Base-by-base conservation (phyloP, 2,888 invertebrate genomes). In the Choristoneura rosaceana region DNA sequence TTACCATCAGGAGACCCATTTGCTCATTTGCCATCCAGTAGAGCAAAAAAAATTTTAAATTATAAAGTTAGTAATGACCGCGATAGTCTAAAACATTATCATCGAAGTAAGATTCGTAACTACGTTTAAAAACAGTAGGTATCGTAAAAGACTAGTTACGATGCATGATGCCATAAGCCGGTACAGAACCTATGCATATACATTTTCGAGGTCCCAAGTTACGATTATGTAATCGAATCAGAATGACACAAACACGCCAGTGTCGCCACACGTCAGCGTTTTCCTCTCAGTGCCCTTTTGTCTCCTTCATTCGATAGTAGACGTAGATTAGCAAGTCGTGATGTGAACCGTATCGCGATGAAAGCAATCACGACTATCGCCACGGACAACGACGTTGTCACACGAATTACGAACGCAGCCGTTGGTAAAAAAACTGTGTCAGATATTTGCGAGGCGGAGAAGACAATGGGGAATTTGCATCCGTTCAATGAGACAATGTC, bases 291-390 rank as follows among this genome's bases (percentile, higher is more conserved):
- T 78, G 78, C 73, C 73, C 78, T 77, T 82, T 84, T 85, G 84
- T 84, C 77, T 84, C 61, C 75, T 12, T 17, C 17, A 15, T 75
- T 80, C 76, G 79, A 80, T 79, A 77, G 78, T 71, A 85, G 85
- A 85, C 86, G 78, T 75, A 83, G 84, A 86, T 86, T 84, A 85
- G 76, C 75, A 77, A 75, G 78, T 88, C 89, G 88, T 88, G 88
- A 88, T 83, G 84, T 83, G 82, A 81, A 74, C 79, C 84, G 80
- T 89, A 90, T 89, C 90, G 81, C 82, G 89, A 89, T 90, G 90
- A 89, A 91, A 90, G 88, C 87, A 78, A 87, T 86, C 90, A 91
- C 90, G 90, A 89, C 81, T 80, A 77, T 77, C 76, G 77, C 74
- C 77, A 73, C 79, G 80, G 83, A 81, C 82, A 79, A 33, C 74